Percentiles rank a stretch among this genome's conserved stretches.
Conservation (phyloP, 2,888 invertebrate species). For the Cryptocephalus primarius region DNA sequence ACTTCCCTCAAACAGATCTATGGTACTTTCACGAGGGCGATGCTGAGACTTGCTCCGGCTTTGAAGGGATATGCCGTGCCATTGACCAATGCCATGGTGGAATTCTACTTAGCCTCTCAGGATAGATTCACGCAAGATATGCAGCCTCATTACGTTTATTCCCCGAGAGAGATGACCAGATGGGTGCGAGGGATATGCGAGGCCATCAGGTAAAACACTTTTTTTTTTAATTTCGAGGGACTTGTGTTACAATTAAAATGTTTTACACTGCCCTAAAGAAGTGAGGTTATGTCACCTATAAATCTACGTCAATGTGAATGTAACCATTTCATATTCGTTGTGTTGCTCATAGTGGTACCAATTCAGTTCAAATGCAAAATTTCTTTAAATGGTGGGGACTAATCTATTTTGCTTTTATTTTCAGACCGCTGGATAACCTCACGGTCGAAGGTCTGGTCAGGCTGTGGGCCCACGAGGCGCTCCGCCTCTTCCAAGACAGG, state of each 20-base stretch:
- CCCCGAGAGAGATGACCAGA: conserved; percentile 96
- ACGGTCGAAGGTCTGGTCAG: conserved; percentile 90
- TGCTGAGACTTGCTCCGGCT: conserved; percentile 88
- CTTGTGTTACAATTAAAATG: no score
- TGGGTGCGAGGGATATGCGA: conserved; percentile 99
- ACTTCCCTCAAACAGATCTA: conserved; percentile 96
- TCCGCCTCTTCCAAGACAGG: conserved; percentile 92
- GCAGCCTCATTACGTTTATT: conserved; percentile 99
- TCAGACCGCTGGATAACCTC: conserved; percentile 78
- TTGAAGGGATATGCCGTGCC: conserved; percentile 91
- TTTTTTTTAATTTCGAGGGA: no score
- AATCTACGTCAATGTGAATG: no score
- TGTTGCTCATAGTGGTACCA: no score
- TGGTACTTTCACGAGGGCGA: conserved; percentile 96
- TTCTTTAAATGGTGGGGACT: no score
- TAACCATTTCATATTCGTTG: no score
- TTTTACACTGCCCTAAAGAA: no score
- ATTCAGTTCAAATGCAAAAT: no score
- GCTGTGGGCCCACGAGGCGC: conserved; percentile 98
- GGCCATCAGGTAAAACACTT: conserved; percentile 56
- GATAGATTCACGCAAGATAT: conserved; percentile 98
- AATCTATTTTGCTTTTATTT: neutral
- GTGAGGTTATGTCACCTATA: no score
- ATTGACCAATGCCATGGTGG: conserved; percentile 97
- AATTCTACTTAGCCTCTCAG: conserved; percentile 93